phyloP scores from a whole-genome alignment of 2,888 invertebrate genomes.

The Invenusta paracnida region DNA sequence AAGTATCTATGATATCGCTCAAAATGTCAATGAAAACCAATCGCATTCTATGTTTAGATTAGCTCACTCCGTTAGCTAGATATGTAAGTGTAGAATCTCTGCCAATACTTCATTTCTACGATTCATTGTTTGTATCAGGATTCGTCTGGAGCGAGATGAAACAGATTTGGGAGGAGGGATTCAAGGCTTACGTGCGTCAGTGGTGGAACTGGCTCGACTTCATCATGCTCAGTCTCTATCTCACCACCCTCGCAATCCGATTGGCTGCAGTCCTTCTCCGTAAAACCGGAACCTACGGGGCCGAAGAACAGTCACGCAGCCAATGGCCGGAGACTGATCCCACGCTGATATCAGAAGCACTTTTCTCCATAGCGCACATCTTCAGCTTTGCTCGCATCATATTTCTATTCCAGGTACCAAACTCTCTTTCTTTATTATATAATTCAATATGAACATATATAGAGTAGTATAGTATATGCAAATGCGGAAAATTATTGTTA shows the following conservation, averaged over 20 bases:
- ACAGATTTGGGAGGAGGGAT: slow-evolving; percentile 65
- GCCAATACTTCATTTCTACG: too few species aligned
- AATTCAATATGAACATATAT: too few species aligned
- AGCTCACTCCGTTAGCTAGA: too few species aligned
- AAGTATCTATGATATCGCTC: too few species aligned
- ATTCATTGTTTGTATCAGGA: slow-evolving; percentile 57
- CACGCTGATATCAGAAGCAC: slow-evolving; percentile 63
- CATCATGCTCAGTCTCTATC: slow-evolving; percentile 64
- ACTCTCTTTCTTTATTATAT: too few species aligned
- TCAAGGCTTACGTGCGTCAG: slow-evolving; percentile 63
- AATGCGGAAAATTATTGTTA: too few species aligned
- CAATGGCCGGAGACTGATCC: slow-evolving; percentile 64
- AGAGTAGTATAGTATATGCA: too few species aligned
- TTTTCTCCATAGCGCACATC: slow-evolving; percentile 65
- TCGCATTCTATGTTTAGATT: too few species aligned
- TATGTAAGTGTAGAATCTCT: too few species aligned
- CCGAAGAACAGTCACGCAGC: slow-evolving; percentile 55
- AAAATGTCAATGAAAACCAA: too few species aligned
- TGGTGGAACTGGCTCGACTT: slow-evolving; percentile 67
- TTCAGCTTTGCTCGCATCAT: slow-evolving; percentile 65
- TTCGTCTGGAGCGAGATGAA: slow-evolving; percentile 65
- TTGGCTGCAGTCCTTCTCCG: slow-evolving; percentile 59
- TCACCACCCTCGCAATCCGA: slow-evolving; percentile 63
- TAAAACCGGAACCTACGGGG: slow-evolving; percentile 57
- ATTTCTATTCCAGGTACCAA: slow-evolving; percentile 64